Evolutionary conservation across 1,140 invertebrate species (phyloP), one percentile per base, ranked within the genome.

Genomic region (Leptopilina clavipes): DNA sequence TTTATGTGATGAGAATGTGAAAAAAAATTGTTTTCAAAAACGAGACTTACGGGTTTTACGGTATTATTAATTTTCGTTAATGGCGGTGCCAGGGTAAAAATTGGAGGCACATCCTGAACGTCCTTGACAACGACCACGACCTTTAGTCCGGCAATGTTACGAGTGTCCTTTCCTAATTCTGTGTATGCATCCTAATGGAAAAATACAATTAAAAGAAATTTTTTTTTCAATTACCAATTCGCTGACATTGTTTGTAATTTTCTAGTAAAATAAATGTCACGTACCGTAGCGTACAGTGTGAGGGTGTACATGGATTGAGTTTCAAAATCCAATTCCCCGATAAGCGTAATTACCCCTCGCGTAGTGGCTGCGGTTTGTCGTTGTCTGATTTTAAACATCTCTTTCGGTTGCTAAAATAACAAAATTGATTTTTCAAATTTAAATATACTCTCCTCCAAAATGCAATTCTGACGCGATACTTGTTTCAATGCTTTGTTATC

Each of bases 81-180:
- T 11, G 95, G 95, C 0, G 96, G 95, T 12, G 95, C 94, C 70
- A 94, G 85, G 1, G 94, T 95, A 86, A 97, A 97, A 59, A 96
- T 92, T 1, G 96, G 96, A 2, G 96, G 95, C 71, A 95, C 95
- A 83, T 97, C 96, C 85, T 97, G 96, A 0, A 96, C 94, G 86
- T 97, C 96, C 84, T 94, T 92, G 0, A 97, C 95, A 3, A 96
- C 93, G 0, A 97, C 93, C 3, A 96, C 93, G 3, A 97, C 91
- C 84, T 95, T 93, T 76, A 97, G 90, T 14, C 94, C 94, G 0
- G 95, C 95, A 70, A 97, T 95, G 86, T 97, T 97, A 65, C 96
- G 91, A 0, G 94, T 96, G 82, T 97, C 96, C 77, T 95, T 93
- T 25, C 92, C 93, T 37, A 93, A 91, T 82, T 96, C 94, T 0